Conservation (phyloP, 1,140 invertebrate genomes). For the Mycetomoellerius zeteki region DNA sequence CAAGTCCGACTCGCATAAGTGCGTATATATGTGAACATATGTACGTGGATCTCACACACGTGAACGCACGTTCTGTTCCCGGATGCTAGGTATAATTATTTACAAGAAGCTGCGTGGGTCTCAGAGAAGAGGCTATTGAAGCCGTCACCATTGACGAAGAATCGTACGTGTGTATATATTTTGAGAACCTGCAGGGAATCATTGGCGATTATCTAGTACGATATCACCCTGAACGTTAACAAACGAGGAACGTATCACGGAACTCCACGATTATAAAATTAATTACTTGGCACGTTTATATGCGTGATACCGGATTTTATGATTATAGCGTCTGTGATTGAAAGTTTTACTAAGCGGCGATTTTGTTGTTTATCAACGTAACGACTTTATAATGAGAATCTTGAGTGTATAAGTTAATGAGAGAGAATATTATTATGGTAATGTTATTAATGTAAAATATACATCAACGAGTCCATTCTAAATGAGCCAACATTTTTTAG, state of each 20-base stretch:
- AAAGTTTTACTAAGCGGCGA: not conserved
- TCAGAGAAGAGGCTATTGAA: constrained; percentile 42
- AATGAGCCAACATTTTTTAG: not conserved
- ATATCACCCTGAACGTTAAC: constrained; percentile 6
- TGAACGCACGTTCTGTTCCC: constrained; percentile 56
- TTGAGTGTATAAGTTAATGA: not conserved
- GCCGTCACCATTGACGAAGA: constrained; percentile 26
- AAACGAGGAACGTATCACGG: constrained; percentile 32
- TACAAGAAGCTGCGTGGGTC: constrained; percentile 69
- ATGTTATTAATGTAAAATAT: constrained; percentile 23
- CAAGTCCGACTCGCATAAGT: constrained; percentile 24
- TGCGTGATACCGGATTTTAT: constrained; percentile 31
- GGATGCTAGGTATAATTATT: constrained; percentile 73
- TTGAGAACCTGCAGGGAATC: constrained; percentile 41
- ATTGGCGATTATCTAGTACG: constrained; percentile 34
- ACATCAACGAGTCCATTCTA: not conserved
- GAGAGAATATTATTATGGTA: not conserved
- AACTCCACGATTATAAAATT: constrained; percentile 49
- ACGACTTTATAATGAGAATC: constrained; percentile 4
- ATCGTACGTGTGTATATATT: constrained; percentile 54
- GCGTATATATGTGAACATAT: not conserved
- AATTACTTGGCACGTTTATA: constrained; percentile 41
- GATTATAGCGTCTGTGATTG: constrained; percentile 31
- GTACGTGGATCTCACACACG: constrained; percentile 26
- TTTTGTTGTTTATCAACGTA: constrained; percentile 20